Conservation (phyloP, 2,113 vertebrate species). For the western clawed frog (Xenopus tropicalis) region DNA sequence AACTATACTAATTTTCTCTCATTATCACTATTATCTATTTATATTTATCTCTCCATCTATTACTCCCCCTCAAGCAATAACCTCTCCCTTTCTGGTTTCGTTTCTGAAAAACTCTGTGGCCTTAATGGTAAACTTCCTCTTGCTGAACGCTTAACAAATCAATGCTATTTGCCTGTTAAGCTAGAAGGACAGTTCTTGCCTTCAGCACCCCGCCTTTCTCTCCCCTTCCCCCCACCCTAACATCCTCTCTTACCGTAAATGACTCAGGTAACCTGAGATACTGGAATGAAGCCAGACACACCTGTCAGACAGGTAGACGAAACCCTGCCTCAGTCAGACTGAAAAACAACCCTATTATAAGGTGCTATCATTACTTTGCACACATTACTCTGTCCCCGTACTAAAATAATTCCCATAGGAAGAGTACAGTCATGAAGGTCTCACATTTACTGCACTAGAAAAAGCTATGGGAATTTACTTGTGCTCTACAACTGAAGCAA, state of each 20-base stretch:
- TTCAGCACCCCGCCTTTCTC: background rate
- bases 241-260: constrained; percentile 35
- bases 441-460: no score
- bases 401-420: no score
- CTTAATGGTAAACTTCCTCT: background rate
- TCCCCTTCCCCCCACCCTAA: constrained; percentile 9
- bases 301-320: constrained; percentile 28
- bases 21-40: no score
- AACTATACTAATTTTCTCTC: no score
- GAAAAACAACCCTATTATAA: background rate
- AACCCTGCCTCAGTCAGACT: background rate
- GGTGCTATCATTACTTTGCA: background rate
- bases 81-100: background rate
- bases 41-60: background rate
- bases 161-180: background rate
- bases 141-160: background rate
- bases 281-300: constrained; percentile 23
- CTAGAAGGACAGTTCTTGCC: background rate
- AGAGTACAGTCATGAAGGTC: no score
- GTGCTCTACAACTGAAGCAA: no score
- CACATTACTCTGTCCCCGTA: background rate
- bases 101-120: background rate
- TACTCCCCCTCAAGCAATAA: background rate
- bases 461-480: no score
- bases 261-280: constrained; percentile 26